These are phyloP conservation scores for Drosophila barbarae DNA, from an alignment of 2,888 invertebrate species.

Conservation along the genomic window DNA sequence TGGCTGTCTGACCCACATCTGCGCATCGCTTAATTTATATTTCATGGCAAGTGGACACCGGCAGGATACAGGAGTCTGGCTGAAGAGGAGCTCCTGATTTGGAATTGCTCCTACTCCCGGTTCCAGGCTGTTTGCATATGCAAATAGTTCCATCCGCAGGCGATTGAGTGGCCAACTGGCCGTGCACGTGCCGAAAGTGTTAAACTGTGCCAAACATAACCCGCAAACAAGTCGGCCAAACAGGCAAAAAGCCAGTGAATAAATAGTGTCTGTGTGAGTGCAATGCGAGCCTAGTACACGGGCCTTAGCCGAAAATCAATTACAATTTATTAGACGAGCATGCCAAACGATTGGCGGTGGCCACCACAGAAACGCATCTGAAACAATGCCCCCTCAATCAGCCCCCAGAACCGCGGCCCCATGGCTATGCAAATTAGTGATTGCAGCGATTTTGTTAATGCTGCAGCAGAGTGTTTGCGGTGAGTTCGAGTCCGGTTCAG, in stretches of 20 bases:
- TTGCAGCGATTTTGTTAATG: conserved; percentile 52
- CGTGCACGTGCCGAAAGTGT: conserved; percentile 50
- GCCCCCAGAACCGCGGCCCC: conserved; percentile 22
- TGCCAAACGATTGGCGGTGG: conserved; percentile 28
- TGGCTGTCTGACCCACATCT: conserved; percentile 22
- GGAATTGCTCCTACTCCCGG: conserved; percentile 5
- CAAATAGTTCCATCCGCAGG: conserved; percentile 33
- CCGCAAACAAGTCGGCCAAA: conserved; percentile 11
- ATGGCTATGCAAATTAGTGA: conserved; percentile 54
- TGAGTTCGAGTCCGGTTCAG: conserved; percentile 41
- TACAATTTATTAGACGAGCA: conserved; percentile 39
- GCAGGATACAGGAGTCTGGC: conserved; percentile 12
- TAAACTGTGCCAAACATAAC: conserved; percentile 46
- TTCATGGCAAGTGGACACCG: conserved; percentile 20
- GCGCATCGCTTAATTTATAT: conserved; percentile 47
- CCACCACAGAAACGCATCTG: conserved; percentile 20
- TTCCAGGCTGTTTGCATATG: conserved; percentile 36
- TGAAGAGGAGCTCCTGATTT: conserved; percentile 10
- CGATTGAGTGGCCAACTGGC: conserved; percentile 35
- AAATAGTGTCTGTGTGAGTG: conserved; percentile 8
- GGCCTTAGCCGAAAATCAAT: conserved; percentile 38
- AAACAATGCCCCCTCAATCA: conserved; percentile 53
- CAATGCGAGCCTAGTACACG: conserved; percentile 9
- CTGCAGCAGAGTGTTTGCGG: conserved; percentile 52
- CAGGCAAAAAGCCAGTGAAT: conserved; percentile 32